These are phyloP conservation scores for Polyploca ridens DNA, from an alignment of 2,888 invertebrate species.

Conservation along the genomic window DNA sequence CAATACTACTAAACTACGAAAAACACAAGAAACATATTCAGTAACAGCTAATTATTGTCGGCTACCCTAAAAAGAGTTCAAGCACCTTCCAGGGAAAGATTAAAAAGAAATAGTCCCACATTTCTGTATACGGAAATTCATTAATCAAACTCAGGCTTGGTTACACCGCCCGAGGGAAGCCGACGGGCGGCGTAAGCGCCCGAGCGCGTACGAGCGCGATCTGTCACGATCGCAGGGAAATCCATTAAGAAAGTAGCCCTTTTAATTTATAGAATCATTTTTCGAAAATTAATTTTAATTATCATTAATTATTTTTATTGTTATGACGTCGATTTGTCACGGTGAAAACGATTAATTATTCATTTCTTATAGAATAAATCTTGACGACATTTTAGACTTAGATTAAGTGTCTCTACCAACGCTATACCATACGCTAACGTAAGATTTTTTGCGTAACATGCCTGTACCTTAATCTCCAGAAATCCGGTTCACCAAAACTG, in stretches of 20 bases:
- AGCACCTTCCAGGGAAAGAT: conserved; percentile 52
- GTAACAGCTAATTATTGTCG: conserved; percentile 56
- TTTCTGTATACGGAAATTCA: conserved; percentile 63
- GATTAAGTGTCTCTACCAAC: neutral
- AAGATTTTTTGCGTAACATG: too few relatives aligned
- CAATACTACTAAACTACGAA: conserved; percentile 42
- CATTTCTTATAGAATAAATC: conserved; percentile 10
- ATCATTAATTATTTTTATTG: conserved; percentile 46
- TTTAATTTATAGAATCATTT: conserved; percentile 58
- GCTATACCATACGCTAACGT: too few relatives aligned
- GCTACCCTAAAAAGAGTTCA: conserved; percentile 63
- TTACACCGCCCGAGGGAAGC: conserved; percentile 53
- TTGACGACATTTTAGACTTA: neutral
- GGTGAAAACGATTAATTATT: conserved; percentile 25
- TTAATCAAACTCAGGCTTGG: conserved; percentile 62
- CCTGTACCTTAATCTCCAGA: too few relatives aligned
- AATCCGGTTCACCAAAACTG: too few relatives aligned
- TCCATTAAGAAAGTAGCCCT: conserved; percentile 33
- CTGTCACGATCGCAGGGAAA: conserved; percentile 43
- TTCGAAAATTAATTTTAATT: conserved; percentile 57
- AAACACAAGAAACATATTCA: conserved; percentile 49
- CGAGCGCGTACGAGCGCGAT: conserved; percentile 45
- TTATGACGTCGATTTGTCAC: conserved; percentile 37
- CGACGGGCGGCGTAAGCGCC: conserved; percentile 32
- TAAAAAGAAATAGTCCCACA: conserved; percentile 43